Evolutionary conservation across 2,888 invertebrate genomes (phyloP), one percentile per base, ranked within the genome.

Genomic region (Eumacrocentrus americanus): DNA sequence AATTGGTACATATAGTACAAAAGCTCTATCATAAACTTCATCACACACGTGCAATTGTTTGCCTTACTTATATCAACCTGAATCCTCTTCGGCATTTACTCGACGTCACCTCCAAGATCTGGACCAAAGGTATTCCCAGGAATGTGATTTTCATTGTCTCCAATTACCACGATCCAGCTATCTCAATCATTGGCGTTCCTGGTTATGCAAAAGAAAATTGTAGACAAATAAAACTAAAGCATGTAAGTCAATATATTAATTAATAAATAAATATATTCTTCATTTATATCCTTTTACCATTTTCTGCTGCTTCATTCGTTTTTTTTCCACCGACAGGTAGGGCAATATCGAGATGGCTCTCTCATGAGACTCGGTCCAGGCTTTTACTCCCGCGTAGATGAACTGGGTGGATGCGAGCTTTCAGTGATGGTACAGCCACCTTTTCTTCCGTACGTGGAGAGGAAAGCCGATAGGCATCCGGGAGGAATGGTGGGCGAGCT

Each of bases 371-470:
- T 58, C 55, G 48, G 42, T 25, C 37, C 42, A 38, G 46, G 52
- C 34, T 60, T 62, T 62, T 59, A 63, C 44, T 46, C 66, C 6
- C 61, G 44, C 20, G 61, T 47, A 48, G 54, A 68, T 52, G 48
- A 69, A 50, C 58, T 64, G 14, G 65, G 64, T 35, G 68, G 66
- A 55, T 69, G 66, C 38, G 58, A 68, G 47, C 34, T 70, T 14
- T 67, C 64, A 23, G 59, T 66, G 44, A 66, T 68, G 67, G 63
- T 66, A 16, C 66, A 65, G 42, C 66, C 67, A 38, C 64, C 66
- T 34, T 58, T 62, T 37, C 40, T 63, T 9, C 67, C 63, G 14
- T 67, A 65, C 60, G 25, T 66, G n/a, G 61, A 58, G 58, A 58
- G 44, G 22, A 55, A 46, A 58, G 53, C 29, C n/a, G 51, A 63